Percentiles rank a stretch among this genome's conserved stretches.
phyloP scores from a whole-genome alignment of 1,140 invertebrate species.

The Matsumurasca onukii region DNA sequence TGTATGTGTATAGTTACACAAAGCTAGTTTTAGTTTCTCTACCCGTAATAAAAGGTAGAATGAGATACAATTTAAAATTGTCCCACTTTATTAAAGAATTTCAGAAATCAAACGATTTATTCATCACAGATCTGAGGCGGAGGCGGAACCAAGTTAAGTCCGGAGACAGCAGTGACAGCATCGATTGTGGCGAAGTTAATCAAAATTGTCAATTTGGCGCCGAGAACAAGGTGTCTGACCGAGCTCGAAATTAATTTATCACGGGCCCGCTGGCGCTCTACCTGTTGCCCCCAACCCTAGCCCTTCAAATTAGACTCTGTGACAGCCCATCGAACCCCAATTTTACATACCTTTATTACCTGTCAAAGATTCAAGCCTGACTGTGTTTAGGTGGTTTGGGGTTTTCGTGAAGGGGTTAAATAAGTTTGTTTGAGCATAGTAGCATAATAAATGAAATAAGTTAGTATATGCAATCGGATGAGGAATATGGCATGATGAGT shows the following conservation, averaged over 20 bases:
- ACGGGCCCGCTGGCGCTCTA: not conserved
- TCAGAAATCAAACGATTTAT: no score
- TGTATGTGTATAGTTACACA: no score
- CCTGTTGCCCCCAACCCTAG: not conserved
- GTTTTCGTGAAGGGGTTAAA: no score
- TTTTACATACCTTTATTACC: not conserved
- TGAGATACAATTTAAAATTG: no score
- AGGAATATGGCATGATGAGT: not conserved
- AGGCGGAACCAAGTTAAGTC: no score
- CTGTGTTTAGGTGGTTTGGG: no score
- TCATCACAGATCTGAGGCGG: no score
- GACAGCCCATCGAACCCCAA: not conserved
- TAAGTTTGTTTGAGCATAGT: no score
- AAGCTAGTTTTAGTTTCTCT: no score
- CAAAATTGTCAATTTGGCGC: constrained; percentile 8
- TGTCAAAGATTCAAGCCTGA: not conserved
- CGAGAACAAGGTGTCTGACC: constrained; percentile 6
- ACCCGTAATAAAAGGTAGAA: no score
- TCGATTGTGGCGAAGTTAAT: not conserved
- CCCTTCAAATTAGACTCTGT: not conserved
- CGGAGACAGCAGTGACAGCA: no score
- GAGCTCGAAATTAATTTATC: constrained; percentile 9
- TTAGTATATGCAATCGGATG: not conserved
- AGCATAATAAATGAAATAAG: not conserved
- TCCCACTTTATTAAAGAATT: no score